Base-by-base conservation (phyloP, 2,113 vertebrate genomes). In the Salminus brasiliensis region DNA sequence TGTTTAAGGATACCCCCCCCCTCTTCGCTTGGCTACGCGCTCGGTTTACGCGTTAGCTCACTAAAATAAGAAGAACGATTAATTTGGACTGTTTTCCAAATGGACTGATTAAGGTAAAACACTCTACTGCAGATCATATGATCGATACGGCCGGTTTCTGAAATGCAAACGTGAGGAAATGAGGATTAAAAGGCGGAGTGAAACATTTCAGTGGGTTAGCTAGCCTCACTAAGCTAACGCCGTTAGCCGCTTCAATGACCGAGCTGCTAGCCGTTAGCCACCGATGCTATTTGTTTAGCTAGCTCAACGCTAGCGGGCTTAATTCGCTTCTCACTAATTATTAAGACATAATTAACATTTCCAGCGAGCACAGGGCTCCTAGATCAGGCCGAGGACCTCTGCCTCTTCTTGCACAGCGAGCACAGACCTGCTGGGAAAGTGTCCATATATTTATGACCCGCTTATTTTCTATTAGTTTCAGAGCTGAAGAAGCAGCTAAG, bases 41-140 rank as follows among this genome's bases (percentile, higher is more conserved):
- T 55, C 52, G 52, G 60, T 36, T 5, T 16, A 29, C 21, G 41
- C 71, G 36, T 13, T 57, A 57, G 57, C 47, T 55, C 0, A 55
- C 3, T 1, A 9, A 55, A 55, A 55, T 5, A 15, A 49, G 47
- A 5, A 5, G 23, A 10, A 52, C 47, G 47, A n/a, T 15, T 13
- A 5, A 52, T 52, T 52, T n/a, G 25, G 36, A 74, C 2, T 32
- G 7, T n/a, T 47, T 63, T 62, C 34, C 72, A 18, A 32, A 74
- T 74, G 72, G 72, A 74, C 43, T 74, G 57, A 74, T 10, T 12
- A 18, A 25, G 72, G 72, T 74, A 74, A 74, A 23, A 15, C 8
- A 45, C 32, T 32, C 21, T n/a, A 0, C 8, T 65, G 32, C 7
- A 10, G 16, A 63, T 2, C 36, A 0, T 34, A 1, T 59, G 27